Percentiles rank a stretch among this genome's conserved stretches.
Conservation (phyloP, 2,797 vertebrate species). For the Mionectes olivaceus region DNA sequence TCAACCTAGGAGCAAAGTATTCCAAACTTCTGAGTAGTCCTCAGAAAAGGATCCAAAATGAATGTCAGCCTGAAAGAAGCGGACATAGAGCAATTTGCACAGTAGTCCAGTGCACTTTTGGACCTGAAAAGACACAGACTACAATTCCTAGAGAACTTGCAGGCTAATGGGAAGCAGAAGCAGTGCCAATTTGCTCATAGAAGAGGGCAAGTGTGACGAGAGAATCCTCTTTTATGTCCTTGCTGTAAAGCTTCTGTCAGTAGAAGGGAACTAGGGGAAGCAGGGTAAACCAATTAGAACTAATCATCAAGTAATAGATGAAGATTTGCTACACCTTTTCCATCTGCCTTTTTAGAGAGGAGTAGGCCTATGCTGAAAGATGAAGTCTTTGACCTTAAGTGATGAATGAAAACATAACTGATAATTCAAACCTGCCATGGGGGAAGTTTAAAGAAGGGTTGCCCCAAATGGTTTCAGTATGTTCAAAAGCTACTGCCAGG, state of each 20-base stretch:
- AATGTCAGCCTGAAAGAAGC: neutral
- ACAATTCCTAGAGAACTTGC: neutral
- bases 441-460: slow-evolving; percentile 47
- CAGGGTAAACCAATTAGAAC: neutral
- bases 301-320: neutral
- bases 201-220: neutral
- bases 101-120: neutral
- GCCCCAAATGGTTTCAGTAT: slow-evolving; percentile 58
- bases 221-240: neutral
- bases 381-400: slow-evolving; percentile 30
- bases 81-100: neutral
- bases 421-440: slow-evolving; percentile 52
- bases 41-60: neutral
- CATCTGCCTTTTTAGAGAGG: neutral
- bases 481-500: slow-evolving; percentile 54
- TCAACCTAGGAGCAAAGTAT: neutral
- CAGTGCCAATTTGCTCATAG: neutral
- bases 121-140: neutral
- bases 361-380: neutral
- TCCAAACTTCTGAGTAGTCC: neutral
- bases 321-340: neutral
- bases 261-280: neutral
- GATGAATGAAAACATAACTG: slow-evolving; percentile 48
- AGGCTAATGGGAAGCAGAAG: neutral
- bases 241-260: neutral